These are phyloP conservation scores for Eurytoma californica DNA, from an alignment of 2,888 invertebrate genomes.

Conservation along the genomic window DNA sequence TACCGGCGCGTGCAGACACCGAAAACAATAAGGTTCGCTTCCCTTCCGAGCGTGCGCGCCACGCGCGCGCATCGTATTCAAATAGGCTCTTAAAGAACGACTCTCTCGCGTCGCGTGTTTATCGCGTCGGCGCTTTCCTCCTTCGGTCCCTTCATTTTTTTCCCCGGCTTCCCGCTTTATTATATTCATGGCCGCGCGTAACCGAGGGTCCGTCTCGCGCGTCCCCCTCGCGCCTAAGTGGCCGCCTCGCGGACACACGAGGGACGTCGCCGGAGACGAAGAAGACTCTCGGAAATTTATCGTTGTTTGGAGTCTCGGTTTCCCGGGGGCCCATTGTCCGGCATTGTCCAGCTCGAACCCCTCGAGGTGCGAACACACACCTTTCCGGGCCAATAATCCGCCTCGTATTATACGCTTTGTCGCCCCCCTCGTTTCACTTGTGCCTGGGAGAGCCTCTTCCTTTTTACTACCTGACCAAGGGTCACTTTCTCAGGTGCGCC, in stretches of 20 bases:
- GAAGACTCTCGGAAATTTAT: conserved; percentile 69
- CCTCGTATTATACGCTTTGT: conserved; percentile 72
- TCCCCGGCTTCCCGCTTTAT: conserved; percentile 6
- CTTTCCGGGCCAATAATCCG: conserved; percentile 73
- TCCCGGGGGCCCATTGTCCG: conserved; percentile 70
- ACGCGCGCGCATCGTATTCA: conserved; percentile 47
- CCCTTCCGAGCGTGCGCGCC: conserved; percentile 20
- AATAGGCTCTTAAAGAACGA: conserved; percentile 45
- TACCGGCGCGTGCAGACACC: conserved; percentile 32
- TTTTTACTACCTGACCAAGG: conserved; percentile 73
- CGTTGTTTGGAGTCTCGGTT: conserved; percentile 74
- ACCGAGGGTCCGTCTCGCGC: conserved; percentile 34
- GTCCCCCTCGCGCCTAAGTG: background rate
- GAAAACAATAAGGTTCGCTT: conserved; percentile 44
- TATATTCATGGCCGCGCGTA: conserved; percentile 33
- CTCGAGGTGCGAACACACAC: conserved; percentile 72
- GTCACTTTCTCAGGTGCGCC: conserved; percentile 70
- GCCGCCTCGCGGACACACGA: background rate
- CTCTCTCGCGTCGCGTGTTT: conserved; percentile 37
- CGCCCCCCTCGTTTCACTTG: conserved; percentile 63
- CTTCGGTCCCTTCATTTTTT: background rate
- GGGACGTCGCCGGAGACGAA: conserved; percentile 40
- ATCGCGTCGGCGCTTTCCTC: conserved; percentile 25
- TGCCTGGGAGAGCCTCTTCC: conserved; percentile 14
- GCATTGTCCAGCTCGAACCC: conserved; percentile 70